Evolutionary conservation across 2,888 invertebrate genomes (phyloP).

Genomic region (Morpho deidamia): DNA sequence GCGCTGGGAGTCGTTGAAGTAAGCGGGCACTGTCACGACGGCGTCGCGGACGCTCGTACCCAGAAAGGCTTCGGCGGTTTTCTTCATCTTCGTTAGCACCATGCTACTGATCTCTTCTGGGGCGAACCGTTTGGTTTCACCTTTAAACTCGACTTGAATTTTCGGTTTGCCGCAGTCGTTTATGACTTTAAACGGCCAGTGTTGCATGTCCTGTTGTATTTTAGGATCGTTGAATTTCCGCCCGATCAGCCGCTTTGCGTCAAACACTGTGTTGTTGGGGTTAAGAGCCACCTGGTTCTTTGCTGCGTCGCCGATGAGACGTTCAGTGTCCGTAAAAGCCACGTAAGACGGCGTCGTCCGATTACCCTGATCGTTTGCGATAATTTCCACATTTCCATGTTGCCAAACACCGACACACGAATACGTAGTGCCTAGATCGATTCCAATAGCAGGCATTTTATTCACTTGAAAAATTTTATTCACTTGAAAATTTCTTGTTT

Average conservation of each 20-base stretch:
- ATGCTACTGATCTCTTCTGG: constrained; percentile 42
- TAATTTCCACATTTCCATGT: neutral
- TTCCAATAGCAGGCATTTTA: constrained; percentile 64
- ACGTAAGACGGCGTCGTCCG: constrained; percentile 54
- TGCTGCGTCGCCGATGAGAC: neutral
- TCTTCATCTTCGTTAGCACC: no score
- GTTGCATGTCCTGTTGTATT: constrained; percentile 87
- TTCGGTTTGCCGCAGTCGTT: constrained; percentile 82
- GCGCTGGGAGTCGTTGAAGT: no score
- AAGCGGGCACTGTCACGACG: constrained; percentile 81
- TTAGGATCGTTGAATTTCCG: constrained; percentile 85
- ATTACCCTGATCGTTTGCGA: constrained; percentile 75
- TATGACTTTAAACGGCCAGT: constrained; percentile 89
- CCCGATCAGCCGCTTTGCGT: constrained; percentile 52
- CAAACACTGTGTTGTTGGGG: constrained; percentile 61
- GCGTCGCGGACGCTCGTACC: constrained; percentile 83
- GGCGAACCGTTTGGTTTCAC: constrained; percentile 81
- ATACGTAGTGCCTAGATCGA: constrained; percentile 44
- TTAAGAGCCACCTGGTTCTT: constrained; percentile 87
- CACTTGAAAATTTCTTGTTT: constrained; percentile 5
- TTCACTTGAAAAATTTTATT: no score
- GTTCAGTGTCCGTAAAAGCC: constrained; percentile 62
- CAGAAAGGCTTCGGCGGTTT: constrained; percentile 35
- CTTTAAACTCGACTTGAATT: constrained; percentile 47
- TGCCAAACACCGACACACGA: constrained; percentile 32